Evolutionary conservation across 2,888 invertebrate species (phyloP), one percentile per base, ranked within the genome.

Genomic region (Temnothorax ravouxi): DNA sequence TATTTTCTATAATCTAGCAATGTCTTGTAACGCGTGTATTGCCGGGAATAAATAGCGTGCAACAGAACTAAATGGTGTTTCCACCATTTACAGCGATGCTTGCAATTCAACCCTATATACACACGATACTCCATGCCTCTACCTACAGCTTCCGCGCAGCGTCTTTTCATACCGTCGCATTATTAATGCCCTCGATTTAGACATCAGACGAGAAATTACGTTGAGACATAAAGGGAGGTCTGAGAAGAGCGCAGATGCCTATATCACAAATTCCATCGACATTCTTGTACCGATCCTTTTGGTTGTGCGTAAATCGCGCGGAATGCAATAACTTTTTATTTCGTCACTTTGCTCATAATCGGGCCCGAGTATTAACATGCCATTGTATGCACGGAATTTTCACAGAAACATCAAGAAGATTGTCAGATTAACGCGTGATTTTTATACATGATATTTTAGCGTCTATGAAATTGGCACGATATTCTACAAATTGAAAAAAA

Each of bases 1-100:
- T 77, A 77, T 85, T 67, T 50, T 62, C 50, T 38, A 61, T 86
- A 82, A 85, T 86, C 77, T 72, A 74, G 44, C 41, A 25, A 64
- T 56, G 56, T 18, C 41, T 74, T 21, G n/a, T 9, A 47, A 18
- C 71, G 41, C 8, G 8, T 18, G 29, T 38, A 71, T 11, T 47
- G n/a, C 21, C 34, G 18, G 44, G 44, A 38, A 71, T 86, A 66
- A 81, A 81, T 82, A 84, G 54, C 25, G 47, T 21, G 52, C 52
- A 59, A 47, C 50, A n/a, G 34, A 84, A 54, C 56, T 81, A 62
- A 72, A 75, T 44, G 61, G 44, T 66, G 38, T 71, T 86, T 72
- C 69, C 54, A 52, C 54, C 9, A 59, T 67, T 69, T 72, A 38
- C 71, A 54, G 29, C 50, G 34, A 56, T 54, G 29, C 76, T 52